Base-by-base conservation (phyloP, 1,140 invertebrate genomes). In the Helicoverpa zea region DNA sequence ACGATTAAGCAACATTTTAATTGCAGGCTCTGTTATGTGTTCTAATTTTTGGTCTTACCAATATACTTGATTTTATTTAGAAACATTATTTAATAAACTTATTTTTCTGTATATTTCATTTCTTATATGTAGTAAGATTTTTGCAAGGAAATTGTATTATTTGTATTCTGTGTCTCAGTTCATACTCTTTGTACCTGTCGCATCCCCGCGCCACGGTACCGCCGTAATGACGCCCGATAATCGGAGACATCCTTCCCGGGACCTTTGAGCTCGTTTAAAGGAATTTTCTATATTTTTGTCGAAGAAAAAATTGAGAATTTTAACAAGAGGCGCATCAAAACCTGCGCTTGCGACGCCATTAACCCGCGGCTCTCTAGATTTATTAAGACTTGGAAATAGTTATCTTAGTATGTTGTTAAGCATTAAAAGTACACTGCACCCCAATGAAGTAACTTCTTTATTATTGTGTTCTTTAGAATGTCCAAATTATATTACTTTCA, bases 181-280 rank as follows among this genome's bases (percentile, higher is more conserved):
- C 49, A 72, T 72, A 72, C 68, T 54, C 43, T 11, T 30, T n/a
- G 23, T 23, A 12, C 2, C 64, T 43, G 14, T 49, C 68, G 49
- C 49, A 52, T 51, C 70, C 29, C 58, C 52, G 52, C 61, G 35
- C 23, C 75, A 30, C 29, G 29, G 56, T 70, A 58, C 75, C 81
- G 52, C 35, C 75, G 76, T 88, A 87, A 89, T 86, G 83, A 87
- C 86, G 84, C 77, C 80, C 72, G 83, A 85, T 89, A 91, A 91
- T 91, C 85, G 86, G 79, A 83, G 73, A 87, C 89, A 91, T 91
- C 89, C 89, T 91, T 84, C 82, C 85, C 84, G 79, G 70, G 70
- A 74, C 81, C 82, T 84, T 89, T 82, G 82, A 83, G 81, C 70
- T 56, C 70, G 70, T 85, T 86, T 80, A 76, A 82, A 80, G 80